Base-by-base conservation (phyloP, 2,113 vertebrate genomes). In the Cervus canadensis region DNA sequence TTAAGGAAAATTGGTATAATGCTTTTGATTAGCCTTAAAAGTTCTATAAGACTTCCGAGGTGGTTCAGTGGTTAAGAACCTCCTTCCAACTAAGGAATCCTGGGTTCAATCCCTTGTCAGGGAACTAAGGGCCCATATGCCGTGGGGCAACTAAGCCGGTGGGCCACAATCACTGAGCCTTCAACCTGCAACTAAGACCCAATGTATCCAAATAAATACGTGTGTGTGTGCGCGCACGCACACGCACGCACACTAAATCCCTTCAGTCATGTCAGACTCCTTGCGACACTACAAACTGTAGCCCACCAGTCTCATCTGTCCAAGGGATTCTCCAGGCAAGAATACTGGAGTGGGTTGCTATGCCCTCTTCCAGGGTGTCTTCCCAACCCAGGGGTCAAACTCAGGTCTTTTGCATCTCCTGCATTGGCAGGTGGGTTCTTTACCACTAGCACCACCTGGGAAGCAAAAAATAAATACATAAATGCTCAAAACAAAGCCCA, bases 231-330 rank as follows among this genome's bases (percentile, higher is more conserved):
- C 5, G 5, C 5, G 15, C 5, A 0, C 5, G 5, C 8, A 0
- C 5, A 1, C 0, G 1, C 11, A 0, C 14, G 36, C 23, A 43
- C 7, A 2, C 40, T 40, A 43, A 43, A 40, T 76, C 3, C 0
- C 71, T 76, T 76, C 23, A 43, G 71, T 43, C 40, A 2, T 76
- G 36, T 26, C 3, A 0, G 36, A 43, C 12, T 76, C 23, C 40
- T 26, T 76, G 71, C 0, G 1, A 43, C 71, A 25, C 12, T 26
- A 76, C 71, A 15, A 7, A 43, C 40, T 76, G 36, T 76, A 76
- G 36, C 36, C 71, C 23, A 26, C 11, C 23, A 76, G 71, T 23
- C 40, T 43, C 36, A 13, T 74, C 36, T 40, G n/a, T 23, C 36
- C 23, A 26, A 1, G 23, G 23, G 71, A 14, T 15, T 15, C 71